Evolutionary conservation across 2,113 vertebrate genomes (phyloP), one percentile per base, ranked within the genome.

Genomic region (Hipposideros armiger): DNA sequence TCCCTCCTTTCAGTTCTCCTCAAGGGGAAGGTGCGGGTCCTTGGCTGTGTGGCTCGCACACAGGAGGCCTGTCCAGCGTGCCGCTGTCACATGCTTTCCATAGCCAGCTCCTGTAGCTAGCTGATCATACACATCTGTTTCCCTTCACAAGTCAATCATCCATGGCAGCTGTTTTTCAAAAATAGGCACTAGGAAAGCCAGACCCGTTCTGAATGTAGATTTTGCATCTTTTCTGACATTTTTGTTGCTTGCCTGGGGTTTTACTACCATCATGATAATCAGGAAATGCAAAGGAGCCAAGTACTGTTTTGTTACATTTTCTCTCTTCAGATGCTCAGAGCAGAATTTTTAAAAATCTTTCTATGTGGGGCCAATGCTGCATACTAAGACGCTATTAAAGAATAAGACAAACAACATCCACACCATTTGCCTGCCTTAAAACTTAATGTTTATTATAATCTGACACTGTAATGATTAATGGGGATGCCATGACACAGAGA

Each of bases 81-180:
- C 64, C 26, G 32, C 45, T 80, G 5, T 45, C 76, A 26, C 36
- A 17, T 60, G 40, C n/a, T 42, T 86, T 78, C 78, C 74, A 47
- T 40, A 83, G 26, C 77, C 86, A 91, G 82, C 50, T 94, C 82
- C 64, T 73, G 47, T 7, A 36, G 60, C 24, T 7, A 36, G 60
- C 24, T 80, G 90, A 91, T 30, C 77, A 69, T 5, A 82, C 64
- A 67, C 78, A 91, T 94, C 94, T 94, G 91, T 14, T 74, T 97
- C 69, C 64, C 88, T 91, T 97, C 83, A 72, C 60, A 70, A 95
- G 77, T 74, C 93, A 80, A 84, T 83, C 90, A 96, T 95, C 82
- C 64, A 80, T 7, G 78, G 82, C 94, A 97, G 92, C 94, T 97
- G 96, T 94, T 97, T 78, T 88, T 91, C 58, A 96, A 96, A 97